Evolutionary conservation across 1,140 invertebrate genomes (phyloP).

Genomic region (Aphis gossypii): DNA sequence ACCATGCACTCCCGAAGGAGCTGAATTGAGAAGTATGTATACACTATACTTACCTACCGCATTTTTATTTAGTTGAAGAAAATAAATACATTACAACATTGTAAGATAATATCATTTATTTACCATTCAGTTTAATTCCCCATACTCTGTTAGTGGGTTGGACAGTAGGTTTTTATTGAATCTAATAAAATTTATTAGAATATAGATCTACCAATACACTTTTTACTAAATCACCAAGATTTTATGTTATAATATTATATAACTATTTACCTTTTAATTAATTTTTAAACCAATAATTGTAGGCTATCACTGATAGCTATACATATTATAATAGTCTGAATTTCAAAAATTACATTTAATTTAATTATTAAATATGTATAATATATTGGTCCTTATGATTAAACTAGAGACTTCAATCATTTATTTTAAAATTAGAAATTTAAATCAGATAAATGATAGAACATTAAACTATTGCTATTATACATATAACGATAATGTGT

Average conservation of each 20-base stretch:
- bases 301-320: no score
- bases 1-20: constrained; percentile 67
- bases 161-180: neutral
- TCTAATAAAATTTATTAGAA: neutral
- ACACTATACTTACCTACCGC: no score
- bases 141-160: neutral
- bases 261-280: neutral
- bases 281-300: neutral
- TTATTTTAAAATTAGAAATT: neutral
- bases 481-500: neutral
- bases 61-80: neutral
- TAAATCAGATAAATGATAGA: neutral
- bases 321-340: neutral
- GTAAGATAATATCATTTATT: neutral
- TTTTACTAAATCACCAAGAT: neutral
- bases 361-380: neutral
- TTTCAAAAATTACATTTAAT: neutral
- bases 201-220: neutral
- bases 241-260: neutral
- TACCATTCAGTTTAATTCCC: neutral
- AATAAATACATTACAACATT: neutral
- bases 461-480: neutral
- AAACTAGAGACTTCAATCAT: no score
- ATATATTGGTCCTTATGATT: neutral
- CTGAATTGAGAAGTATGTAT: constrained; percentile 67